Base-by-base conservation (phyloP, 2,797 vertebrate species). In the Rhinophrynus dorsalis region DNA sequence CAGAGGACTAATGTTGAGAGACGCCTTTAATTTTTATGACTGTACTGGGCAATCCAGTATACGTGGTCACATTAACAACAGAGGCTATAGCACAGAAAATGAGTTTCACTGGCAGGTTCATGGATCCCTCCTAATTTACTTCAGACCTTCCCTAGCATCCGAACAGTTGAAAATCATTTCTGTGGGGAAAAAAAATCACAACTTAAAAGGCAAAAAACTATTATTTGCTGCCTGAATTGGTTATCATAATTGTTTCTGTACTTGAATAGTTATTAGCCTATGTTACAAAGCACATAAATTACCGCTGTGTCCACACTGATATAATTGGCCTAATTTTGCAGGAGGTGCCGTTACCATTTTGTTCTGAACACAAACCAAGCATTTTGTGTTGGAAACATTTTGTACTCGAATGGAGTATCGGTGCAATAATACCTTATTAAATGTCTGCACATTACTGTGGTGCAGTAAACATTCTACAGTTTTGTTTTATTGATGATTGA, bases 201-300 rank as follows among this genome's bases (percentile, higher is more conserved):
- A 59, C 30, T 30, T 38, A 33, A 57, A 71, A 63, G 64, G 33
- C 51, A 35, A 52, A 18, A 64, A 55, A 70, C 50, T 50, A 57
- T 71, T 63, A 64, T 48, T 63, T 63, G 42, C 57, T 56, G 48
- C 24, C 15, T 42, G 33, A 44, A 17, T 63, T 54, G 15, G 35
- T 55, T 45, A 47, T 62, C 59, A 63, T 70, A 71, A 71, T 61
- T 71, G 40, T 29, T 52, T 57, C 68, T 64, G 68, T 27, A 33
- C 68, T 64, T 71, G 68, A 56, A 71, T 63, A 71, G 59, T 48
- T 63, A 71, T 71, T 71, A 54, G 60, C 55, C 60, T 37, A 64
- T 71, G 64, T 71, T 64, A 64, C 59, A 64, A 57, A 64, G 42
- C 51, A 71, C 30, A 70, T 71, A 64, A 64, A 71, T 71, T 71